Percentiles rank a stretch among this genome's conserved stretches.
These are phyloP conservation scores for Priocnemis perturbator DNA, from an alignment of 2,888 invertebrate genomes.

Conservation along the genomic window DNA sequence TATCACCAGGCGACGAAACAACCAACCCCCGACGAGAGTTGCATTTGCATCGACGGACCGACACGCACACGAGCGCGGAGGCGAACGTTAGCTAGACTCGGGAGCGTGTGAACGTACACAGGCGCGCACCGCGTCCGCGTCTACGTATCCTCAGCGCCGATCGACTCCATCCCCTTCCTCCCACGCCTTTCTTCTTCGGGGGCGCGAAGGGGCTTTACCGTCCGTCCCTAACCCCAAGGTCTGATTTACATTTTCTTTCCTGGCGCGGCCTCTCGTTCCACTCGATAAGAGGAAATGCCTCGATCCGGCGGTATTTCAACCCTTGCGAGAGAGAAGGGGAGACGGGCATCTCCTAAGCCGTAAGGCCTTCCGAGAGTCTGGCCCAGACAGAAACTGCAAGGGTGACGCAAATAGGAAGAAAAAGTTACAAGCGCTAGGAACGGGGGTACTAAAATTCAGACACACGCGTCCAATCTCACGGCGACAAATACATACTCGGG, in stretches of 20 bases:
- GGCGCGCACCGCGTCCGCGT: neutral
- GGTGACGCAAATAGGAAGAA: too few species aligned
- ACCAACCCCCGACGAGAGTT: constrained; percentile 70
- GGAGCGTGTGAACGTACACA: neutral
- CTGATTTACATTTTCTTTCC: constrained; percentile 69
- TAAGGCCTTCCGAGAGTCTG: neutral
- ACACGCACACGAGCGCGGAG: constrained; percentile 27
- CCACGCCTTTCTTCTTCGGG: constrained; percentile 11
- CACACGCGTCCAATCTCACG: constrained; percentile 1
- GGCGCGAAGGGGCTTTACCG: constrained; percentile 53
- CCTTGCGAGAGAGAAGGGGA: constrained; percentile 43
- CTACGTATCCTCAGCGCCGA: constrained; percentile 44
- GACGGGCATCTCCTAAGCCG: neutral
- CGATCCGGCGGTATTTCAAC: constrained; percentile 62
- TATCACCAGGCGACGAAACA: constrained; percentile 72
- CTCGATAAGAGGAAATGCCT: constrained; percentile 67
- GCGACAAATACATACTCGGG: neutral
- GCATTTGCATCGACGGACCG: constrained; percentile 71
- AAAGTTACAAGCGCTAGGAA: too few species aligned
- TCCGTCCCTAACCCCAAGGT: constrained; percentile 54
- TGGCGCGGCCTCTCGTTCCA: constrained; percentile 55
- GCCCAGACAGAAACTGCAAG: too few species aligned
- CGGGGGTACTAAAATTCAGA: too few species aligned
- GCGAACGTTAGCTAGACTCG: constrained; percentile 21
- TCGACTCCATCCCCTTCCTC: constrained; percentile 54